Percentiles rank a stretch among this genome's conserved stretches.
These are phyloP conservation scores for Vanessa atalanta DNA, from an alignment of 1,140 invertebrate genomes.

Conservation along the genomic window DNA sequence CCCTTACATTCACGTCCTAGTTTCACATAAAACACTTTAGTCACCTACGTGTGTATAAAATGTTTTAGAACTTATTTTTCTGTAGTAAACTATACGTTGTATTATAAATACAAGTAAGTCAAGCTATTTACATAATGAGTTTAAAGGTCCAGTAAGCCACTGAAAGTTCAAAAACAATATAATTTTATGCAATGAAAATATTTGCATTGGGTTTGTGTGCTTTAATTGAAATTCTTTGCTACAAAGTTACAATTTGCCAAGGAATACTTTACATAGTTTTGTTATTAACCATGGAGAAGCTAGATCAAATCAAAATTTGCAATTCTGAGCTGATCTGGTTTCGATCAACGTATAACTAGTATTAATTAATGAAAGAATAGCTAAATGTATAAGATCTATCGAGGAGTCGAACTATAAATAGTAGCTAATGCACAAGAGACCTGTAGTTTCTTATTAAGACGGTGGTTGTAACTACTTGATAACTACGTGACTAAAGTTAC, in stretches of 20 bases:
- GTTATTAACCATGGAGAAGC: too few relatives aligned
- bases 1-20: too few relatives aligned
- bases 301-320: too few relatives aligned
- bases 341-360: background rate
- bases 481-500: conserved; percentile 23
- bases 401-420: conserved; percentile 9
- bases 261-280: too few relatives aligned
- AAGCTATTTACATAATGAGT: background rate
- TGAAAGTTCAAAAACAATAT: background rate
- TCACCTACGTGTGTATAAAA: too few relatives aligned
- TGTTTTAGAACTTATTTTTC: too few relatives aligned
- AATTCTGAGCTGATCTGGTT: background rate
- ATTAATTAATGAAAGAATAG: background rate
- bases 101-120: background rate
- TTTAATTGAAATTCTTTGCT: too few relatives aligned
- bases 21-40: too few relatives aligned
- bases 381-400: background rate
- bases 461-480: conserved; percentile 17
- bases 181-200: background rate
- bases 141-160: too few relatives aligned
- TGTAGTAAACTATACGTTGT: too few relatives aligned
- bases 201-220: too few relatives aligned
- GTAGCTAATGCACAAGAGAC: conserved; percentile 9
- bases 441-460: conserved; percentile 13
- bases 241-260: too few relatives aligned